A percentile compares a stretch with the other conserved stretches of the same genome.
Conservation (phyloP, 2,888 invertebrate species). For the Microctonus aethiopoides region DNA sequence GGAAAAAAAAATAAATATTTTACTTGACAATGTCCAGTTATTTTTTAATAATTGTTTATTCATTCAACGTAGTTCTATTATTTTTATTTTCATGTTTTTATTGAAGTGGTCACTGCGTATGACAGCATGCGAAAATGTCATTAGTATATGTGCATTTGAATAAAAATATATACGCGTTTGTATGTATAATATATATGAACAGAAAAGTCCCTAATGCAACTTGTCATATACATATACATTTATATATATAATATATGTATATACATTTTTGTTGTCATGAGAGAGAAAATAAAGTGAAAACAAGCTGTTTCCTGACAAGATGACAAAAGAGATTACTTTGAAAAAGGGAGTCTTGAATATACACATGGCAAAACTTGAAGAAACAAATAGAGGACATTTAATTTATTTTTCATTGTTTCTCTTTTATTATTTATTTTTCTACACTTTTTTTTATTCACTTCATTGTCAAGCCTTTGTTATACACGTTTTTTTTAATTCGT, state of each 20-base stretch:
- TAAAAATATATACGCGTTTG: not conserved
- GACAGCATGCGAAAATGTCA: not conserved
- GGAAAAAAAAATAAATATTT: too few relatives aligned
- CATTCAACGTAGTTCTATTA: not conserved
- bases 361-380: not conserved
- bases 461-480: not conserved
- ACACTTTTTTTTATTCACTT: not conserved
- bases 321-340: constrained; percentile 7
- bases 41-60: not conserved
- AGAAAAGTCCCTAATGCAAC: not conserved
- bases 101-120: not conserved
- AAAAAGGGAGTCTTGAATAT: constrained; percentile 2
- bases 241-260: not conserved
- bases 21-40: too few relatives aligned
- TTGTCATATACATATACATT: not conserved
- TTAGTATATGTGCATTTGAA: too few relatives aligned
- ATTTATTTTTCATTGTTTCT: constrained; percentile 4
- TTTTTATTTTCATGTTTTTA: not conserved
- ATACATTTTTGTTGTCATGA: not conserved
- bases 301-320: constrained; percentile 8
- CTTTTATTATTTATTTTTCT: not conserved
- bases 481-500: not conserved
- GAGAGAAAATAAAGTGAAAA: not conserved
- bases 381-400: constrained; percentile 1
- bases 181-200: not conserved